Evolutionary conservation across 2,797 vertebrate genomes (phyloP).

Genomic region (Hypotaenidia philippensis): DNA sequence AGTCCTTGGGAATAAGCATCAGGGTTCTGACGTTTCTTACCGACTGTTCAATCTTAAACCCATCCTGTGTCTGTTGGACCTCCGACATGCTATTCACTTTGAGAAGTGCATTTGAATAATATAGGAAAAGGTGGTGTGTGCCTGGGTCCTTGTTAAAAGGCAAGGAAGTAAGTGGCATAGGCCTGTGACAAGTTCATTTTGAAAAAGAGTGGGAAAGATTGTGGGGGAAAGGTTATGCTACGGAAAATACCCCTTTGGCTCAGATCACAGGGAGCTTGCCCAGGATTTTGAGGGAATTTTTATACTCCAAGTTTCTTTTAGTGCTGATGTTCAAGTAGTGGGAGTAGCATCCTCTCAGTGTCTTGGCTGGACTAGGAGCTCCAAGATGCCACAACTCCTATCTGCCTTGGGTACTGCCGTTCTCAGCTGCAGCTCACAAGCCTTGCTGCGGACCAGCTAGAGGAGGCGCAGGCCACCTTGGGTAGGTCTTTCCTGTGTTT

Average conservation of each 20-base stretch:
- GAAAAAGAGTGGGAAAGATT: not conserved
- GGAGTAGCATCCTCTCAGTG: not conserved
- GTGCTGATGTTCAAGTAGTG: not conserved
- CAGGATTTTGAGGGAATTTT: not conserved
- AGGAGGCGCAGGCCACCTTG: not conserved
- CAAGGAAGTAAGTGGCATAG: not conserved
- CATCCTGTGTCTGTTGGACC: not conserved
- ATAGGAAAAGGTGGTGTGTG: not conserved
- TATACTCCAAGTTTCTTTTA: not conserved
- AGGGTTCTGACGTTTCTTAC: not conserved
- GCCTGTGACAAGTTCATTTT: not conserved
- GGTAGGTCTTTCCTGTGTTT: not conserved
- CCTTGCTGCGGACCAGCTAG: not conserved
- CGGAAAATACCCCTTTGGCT: not conserved
- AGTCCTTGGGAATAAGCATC: not conserved
- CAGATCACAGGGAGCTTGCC: not conserved
- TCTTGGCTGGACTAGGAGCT: not conserved
- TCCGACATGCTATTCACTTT: not conserved
- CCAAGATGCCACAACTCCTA: not conserved
- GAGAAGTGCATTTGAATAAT: not conserved
- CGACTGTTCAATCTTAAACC: not conserved
- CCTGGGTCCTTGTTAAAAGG: not conserved
- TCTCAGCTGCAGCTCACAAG: rapidly evolving
- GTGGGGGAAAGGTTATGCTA: not conserved
- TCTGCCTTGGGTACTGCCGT: rapidly evolving